A percentile compares a stretch with the other conserved stretches of the same genome.
These are phyloP conservation scores for Triplophysa dalaica DNA, from an alignment of 2,113 vertebrate genomes.

Conservation along the genomic window DNA sequence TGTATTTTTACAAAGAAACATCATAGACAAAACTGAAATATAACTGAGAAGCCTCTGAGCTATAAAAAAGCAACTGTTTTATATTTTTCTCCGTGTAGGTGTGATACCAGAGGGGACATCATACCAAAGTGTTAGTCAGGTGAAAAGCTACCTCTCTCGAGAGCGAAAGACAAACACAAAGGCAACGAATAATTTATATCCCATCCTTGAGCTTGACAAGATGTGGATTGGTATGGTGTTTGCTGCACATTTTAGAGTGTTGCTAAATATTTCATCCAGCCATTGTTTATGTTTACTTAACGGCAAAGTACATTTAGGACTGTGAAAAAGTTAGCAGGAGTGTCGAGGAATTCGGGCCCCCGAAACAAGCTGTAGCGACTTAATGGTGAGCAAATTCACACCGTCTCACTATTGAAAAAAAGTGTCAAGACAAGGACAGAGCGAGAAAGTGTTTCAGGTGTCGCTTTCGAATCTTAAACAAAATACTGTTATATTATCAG, in stretches of 20 bases:
- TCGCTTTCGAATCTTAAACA: neutral
- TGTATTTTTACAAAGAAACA: no score
- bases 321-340: neutral
- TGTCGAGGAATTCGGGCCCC: neutral
- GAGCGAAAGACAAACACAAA: constrained; percentile 51
- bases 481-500: neutral
- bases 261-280: constrained; percentile 42
- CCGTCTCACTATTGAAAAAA: neutral
- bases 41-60: no score
- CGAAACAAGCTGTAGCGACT: neutral
- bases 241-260: constrained; percentile 39
- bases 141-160: constrained; percentile 50
- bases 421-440: neutral
- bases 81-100: neutral
- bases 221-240: constrained; percentile 20
- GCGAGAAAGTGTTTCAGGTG: constrained; percentile 14
- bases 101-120: constrained; percentile 56
- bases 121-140: constrained; percentile 43
- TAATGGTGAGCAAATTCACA: constrained; percentile 7
- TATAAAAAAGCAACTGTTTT: no score
- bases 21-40: no score
- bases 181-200: constrained; percentile 59
- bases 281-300: constrained; percentile 37
- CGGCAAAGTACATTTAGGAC: constrained; percentile 29
- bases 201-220: constrained; percentile 46